Conservation (phyloP, 2,797 vertebrate genomes). For the Ctenosaura bakeri region DNA sequence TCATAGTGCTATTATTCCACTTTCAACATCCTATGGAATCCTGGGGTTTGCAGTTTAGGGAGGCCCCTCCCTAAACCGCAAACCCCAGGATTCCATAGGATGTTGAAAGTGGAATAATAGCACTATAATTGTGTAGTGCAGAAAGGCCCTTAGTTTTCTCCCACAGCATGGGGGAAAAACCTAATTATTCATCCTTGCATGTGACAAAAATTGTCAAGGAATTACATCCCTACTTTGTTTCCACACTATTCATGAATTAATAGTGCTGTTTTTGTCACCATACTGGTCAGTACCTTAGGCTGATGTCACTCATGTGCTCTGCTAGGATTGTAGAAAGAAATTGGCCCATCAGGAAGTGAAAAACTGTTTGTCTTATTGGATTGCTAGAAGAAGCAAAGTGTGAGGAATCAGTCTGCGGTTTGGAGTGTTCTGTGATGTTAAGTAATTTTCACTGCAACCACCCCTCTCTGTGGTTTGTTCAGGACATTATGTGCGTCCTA, state of each 20-base stretch:
- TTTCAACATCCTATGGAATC: too few species aligned
- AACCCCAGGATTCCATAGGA: too few species aligned
- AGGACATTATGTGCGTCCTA: conserved; percentile 1
- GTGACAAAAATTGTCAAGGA: too few species aligned
- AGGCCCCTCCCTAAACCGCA: too few species aligned
- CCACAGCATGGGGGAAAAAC: too few species aligned
- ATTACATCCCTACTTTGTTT: too few species aligned
- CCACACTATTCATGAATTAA: neutral
- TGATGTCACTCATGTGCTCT: neutral
- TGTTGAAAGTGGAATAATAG: too few species aligned
- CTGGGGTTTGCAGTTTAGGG: too few species aligned
- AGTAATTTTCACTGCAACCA: conserved; percentile 49
- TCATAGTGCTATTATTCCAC: too few species aligned
- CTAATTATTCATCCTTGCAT: neutral
- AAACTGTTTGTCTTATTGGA: conserved; percentile 20
- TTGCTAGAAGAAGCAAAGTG: conserved; percentile 33
- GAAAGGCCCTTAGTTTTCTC: too few species aligned
- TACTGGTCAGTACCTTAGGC: neutral
- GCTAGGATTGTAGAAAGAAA: neutral
- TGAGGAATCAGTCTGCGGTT: conserved; percentile 29
- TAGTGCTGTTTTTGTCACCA: too few species aligned
- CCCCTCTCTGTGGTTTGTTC: conserved; percentile 60
- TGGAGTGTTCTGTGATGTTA: conserved; percentile 64
- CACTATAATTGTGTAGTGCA: too few species aligned
- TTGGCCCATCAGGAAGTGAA: neutral